Evolutionary conservation across 2,113 vertebrate genomes (phyloP).

Genomic region (Neodontobutis hainanensis): DNA sequence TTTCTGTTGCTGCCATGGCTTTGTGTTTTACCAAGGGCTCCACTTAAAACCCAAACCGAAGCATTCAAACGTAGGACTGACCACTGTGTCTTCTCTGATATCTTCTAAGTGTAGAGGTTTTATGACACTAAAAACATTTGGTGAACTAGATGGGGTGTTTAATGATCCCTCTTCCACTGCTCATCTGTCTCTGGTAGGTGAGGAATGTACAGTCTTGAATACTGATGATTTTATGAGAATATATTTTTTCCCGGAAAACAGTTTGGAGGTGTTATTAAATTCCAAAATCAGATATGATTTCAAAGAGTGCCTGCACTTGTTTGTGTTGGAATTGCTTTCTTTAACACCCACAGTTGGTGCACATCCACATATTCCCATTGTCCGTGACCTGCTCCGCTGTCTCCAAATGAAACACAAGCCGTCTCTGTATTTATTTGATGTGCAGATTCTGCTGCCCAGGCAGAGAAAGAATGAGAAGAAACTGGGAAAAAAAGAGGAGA

Average conservation of each 20-base stretch:
- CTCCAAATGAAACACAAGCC: slow-evolving; percentile 68
- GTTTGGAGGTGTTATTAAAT: slow-evolving; percentile 49
- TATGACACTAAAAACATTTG: slow-evolving; percentile 49
- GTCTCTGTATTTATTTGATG: slow-evolving; percentile 76
- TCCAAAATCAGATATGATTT: slow-evolving; percentile 61
- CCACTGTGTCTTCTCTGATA: slow-evolving; percentile 23
- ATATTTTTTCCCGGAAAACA: slow-evolving; percentile 43
- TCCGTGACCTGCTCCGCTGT: slow-evolving; percentile 67
- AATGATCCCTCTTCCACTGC: no score
- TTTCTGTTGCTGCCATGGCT: slow-evolving; percentile 47
- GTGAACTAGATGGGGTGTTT: slow-evolving; percentile 28
- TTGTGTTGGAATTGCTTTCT: slow-evolving; percentile 63
- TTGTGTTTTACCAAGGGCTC: slow-evolving; percentile 66
- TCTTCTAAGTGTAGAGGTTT: slow-evolving; percentile 28
- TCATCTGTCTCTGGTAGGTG: slow-evolving; percentile 46
- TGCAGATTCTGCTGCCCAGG: slow-evolving; percentile 71
- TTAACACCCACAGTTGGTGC: slow-evolving; percentile 49
- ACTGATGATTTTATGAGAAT: slow-evolving; percentile 50
- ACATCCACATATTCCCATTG: slow-evolving; percentile 61
- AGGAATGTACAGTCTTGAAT: slow-evolving; percentile 50
- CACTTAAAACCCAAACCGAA: slow-evolving; percentile 49
- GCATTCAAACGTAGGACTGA: slow-evolving; percentile 42
- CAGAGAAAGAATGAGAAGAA: slow-evolving; percentile 37
- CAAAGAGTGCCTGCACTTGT: slow-evolving; percentile 49
- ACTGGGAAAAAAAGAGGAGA: slow-evolving; percentile 32